Evolutionary conservation across 2,113 vertebrate genomes (phyloP).

Genomic region (Phylloscopus trochilus): DNA sequence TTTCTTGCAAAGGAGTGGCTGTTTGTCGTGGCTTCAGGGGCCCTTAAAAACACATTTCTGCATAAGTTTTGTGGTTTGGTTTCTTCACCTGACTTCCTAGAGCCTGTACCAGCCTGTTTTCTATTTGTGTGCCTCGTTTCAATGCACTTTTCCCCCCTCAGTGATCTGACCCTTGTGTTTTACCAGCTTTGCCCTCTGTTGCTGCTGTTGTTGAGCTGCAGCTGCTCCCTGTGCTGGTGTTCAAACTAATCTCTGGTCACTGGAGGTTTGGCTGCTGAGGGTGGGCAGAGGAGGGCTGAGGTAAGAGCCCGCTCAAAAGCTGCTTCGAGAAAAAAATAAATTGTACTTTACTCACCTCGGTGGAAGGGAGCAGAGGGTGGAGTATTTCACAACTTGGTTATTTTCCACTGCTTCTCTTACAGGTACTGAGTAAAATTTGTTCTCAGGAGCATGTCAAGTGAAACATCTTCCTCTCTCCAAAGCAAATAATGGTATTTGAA

Average conservation of each 20-base stretch:
- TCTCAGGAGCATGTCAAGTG: background rate
- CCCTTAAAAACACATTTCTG: background rate
- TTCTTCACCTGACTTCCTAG: background rate
- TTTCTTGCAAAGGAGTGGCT: background rate
- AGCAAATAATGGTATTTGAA: background rate
- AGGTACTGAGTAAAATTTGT: background rate
- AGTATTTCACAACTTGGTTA: background rate
- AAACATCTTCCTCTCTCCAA: background rate
- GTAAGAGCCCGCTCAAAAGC: background rate
- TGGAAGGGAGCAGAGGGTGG: background rate
- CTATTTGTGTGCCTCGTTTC: background rate
- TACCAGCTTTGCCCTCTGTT: background rate
- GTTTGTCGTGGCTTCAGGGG: background rate
- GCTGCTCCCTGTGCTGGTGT: background rate
- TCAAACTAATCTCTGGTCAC: background rate
- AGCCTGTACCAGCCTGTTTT: background rate
- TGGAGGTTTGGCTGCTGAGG: background rate
- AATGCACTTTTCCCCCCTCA: background rate
- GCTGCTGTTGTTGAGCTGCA: background rate
- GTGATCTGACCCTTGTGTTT: background rate
- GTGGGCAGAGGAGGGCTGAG: background rate
- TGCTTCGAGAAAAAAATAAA: background rate
- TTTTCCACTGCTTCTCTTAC: background rate
- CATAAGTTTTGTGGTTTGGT: background rate
- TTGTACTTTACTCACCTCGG: rapidly evolving